These are phyloP conservation scores for Austrofundulus limnaeus DNA, from an alignment of 2,113 vertebrate genomes.

Conservation along the genomic window DNA sequence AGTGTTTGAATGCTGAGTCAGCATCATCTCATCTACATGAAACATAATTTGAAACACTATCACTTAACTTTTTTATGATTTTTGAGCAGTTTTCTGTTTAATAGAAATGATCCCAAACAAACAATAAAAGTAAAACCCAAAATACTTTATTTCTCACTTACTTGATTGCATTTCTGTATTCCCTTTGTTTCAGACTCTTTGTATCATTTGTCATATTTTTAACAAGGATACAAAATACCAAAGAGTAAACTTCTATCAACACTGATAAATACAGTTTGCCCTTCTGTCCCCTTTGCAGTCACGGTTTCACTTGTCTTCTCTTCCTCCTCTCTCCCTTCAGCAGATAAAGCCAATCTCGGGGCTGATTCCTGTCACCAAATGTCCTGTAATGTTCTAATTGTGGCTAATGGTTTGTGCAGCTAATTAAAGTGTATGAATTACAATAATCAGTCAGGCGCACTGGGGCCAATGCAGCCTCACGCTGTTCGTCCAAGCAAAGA, in stretches of 20 bases:
- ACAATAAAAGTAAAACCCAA: too few species aligned
- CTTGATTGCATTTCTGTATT: too few species aligned
- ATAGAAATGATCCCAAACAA: too few species aligned
- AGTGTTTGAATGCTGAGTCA: too few species aligned
- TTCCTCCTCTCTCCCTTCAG: constrained; percentile 24
- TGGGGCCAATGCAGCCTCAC: constrained; percentile 66
- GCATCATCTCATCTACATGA: too few species aligned
- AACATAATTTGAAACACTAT: too few species aligned
- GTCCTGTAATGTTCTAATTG: constrained; percentile 99
- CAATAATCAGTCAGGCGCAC: constrained; percentile 98
- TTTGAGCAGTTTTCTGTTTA: too few species aligned
- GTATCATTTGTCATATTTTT: too few species aligned
- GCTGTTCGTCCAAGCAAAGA: constrained; percentile 72
- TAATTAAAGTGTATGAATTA: constrained; percentile 99
- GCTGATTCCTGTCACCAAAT: constrained; percentile 82
- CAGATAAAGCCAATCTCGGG: constrained; percentile 73
- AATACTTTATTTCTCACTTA: too few species aligned
- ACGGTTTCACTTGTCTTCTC: constrained; percentile 4
- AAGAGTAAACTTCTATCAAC: constrained; percentile 31
- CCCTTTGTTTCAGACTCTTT: too few species aligned
- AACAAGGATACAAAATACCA: neutral
- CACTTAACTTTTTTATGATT: too few species aligned
- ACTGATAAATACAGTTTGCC: constrained; percentile 31
- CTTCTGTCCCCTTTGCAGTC: constrained; percentile 25
- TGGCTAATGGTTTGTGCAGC: constrained; percentile 99